Evolutionary conservation across 2,797 vertebrate genomes (phyloP), one percentile per base, ranked within the genome.

Genomic region (Ispidina lecontei): DNA sequence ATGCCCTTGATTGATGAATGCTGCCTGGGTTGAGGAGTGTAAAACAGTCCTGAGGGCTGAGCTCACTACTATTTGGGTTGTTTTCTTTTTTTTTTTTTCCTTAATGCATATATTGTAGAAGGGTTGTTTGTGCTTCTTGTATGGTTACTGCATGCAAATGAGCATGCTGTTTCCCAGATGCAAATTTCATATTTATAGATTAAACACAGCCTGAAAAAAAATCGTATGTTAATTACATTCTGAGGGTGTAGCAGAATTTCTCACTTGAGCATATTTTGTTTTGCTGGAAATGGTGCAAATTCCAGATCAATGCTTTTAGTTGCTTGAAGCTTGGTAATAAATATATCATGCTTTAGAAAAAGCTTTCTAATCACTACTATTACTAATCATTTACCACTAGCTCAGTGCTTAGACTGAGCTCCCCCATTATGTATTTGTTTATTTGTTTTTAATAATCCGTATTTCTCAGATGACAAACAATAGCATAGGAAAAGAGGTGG

Each of bases 251-350:
- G 81, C 77, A 78, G 52, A 60, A 64, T 71, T 84, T 94, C 74
- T 88, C 83, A 84, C 87, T 95, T 47, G 70, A 59, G 49, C 83
- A 79, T 78, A 52, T 81, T 96, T 92, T 91, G 62, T 96, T 96
- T 96, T 91, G 80, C 80, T 88, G 64, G 85, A 93, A 93, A 76
- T 52, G 84, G 68, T 5, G 5, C 52, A 86, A 89, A 95, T 65
- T 90, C 77, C 81, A 87, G 58, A 69, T 90, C 85, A 47, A 62
- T 79, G 25, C 46, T 64, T 70, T 90, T 68, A 68, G 71, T 35
- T 58, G 69, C 65, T 90, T 59, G 64, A 46, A 76, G 68, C 39
- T 59, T 12, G 28, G 71, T 22, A 73, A 88, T 87, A 71, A 90
- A 85, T 41, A 20, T 8, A 71, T n/a, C 58, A 54, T 2, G 10